A percentile compares a stretch with the other conserved stretches of the same genome.
These are phyloP conservation scores for Heliconius cydno DNA, from an alignment of 2,888 invertebrate species.

Conservation along the genomic window DNA sequence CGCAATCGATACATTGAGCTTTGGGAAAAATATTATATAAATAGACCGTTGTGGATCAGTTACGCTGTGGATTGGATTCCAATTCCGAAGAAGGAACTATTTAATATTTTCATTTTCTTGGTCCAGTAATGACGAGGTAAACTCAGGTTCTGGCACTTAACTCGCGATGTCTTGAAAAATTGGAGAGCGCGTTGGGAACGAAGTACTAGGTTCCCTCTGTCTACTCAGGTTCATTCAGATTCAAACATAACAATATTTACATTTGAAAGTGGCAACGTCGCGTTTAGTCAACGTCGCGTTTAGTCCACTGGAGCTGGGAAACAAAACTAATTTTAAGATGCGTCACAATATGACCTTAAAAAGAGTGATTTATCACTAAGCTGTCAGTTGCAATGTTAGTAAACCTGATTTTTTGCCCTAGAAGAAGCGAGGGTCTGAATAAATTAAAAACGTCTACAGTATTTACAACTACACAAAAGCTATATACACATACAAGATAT, in stretches of 20 bases:
- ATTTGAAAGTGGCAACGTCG: too few relatives aligned
- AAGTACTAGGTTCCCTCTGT: too few relatives aligned
- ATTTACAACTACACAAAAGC: slow-evolving; percentile 16
- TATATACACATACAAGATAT: slow-evolving; percentile 7
- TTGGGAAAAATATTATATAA: not conserved
- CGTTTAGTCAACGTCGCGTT: not conserved
- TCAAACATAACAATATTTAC: too few relatives aligned
- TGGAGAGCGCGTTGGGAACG: too few relatives aligned
- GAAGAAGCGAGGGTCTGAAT: not conserved
- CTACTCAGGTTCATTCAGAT: too few relatives aligned
- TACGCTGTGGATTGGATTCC: not conserved
- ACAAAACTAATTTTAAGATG: too few relatives aligned
- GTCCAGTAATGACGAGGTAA: not conserved
- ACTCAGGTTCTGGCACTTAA: too few relatives aligned
- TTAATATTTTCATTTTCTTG: not conserved
- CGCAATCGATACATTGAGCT: slow-evolving; percentile 9
- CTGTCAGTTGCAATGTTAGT: not conserved
- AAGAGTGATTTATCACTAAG: not conserved
- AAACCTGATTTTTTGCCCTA: not conserved
- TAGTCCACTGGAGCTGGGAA: not conserved
- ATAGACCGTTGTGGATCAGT: not conserved
- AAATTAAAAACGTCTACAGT: slow-evolving; percentile 16
- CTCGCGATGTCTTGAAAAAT: too few relatives aligned
- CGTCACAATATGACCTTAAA: not conserved
- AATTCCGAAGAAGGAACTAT: not conserved